phyloP scores from a whole-genome alignment of 2,797 vertebrate species.

The Rousettus madagascariensis region DNA sequence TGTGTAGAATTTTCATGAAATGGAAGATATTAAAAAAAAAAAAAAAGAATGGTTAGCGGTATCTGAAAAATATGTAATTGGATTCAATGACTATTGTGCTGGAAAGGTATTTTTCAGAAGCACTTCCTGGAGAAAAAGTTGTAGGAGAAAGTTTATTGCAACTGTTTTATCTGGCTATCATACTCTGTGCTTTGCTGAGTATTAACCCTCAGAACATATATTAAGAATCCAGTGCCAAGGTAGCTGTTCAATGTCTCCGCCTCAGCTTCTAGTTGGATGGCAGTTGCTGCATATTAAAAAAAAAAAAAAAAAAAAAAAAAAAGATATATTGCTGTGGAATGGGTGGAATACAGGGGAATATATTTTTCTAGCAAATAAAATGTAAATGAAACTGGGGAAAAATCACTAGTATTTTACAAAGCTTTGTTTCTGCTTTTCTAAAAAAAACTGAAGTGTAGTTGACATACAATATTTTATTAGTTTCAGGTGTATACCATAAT shows the following conservation, averaged over 20 bases:
- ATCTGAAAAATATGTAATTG: conserved; percentile 76
- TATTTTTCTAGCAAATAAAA: conserved; percentile 40
- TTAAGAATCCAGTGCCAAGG: not conserved
- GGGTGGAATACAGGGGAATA: not conserved
- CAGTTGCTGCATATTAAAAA: not conserved
- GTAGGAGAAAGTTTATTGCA: not conserved
- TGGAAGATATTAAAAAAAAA: not conserved
- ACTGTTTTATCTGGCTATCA: conserved; percentile 61
- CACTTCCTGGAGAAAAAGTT: conserved; percentile 52
- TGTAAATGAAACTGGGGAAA: conserved; percentile 26
- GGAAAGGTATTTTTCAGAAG: conserved; percentile 64
- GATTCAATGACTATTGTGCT: conserved; percentile 51
- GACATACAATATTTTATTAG: not conserved
- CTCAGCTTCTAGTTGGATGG: conserved; percentile 20
- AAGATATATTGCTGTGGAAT: conserved; percentile 45
- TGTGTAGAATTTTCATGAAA: conserved; percentile 66
- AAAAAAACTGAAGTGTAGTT: not conserved
- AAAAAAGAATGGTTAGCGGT: not conserved
- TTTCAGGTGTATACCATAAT: not conserved
- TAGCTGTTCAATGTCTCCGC: not conserved
- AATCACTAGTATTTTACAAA: not conserved
- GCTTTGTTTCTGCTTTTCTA: not conserved
- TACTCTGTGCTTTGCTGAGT: not conserved
- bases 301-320: not conserved
- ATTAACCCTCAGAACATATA: conserved; percentile 27